Evolutionary conservation across 2,113 vertebrate genomes (phyloP).

Genomic region (Hiodon alosoides): DNA sequence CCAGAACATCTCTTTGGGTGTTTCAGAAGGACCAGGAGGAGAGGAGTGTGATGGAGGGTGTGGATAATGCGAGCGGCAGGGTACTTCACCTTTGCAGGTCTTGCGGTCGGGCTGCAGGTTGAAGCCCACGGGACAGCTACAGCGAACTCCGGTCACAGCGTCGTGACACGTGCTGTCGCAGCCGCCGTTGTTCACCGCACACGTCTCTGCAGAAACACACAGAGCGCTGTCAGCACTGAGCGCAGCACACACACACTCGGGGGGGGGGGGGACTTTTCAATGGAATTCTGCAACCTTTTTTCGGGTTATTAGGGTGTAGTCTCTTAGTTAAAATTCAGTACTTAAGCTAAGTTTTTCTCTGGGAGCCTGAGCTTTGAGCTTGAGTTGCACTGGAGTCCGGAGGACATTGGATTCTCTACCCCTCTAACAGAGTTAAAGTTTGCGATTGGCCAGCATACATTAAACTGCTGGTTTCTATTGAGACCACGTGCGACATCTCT

Average conservation of each 20-base stretch:
- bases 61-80: neutral
- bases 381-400: neutral
- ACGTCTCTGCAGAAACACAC: conserved; percentile 73
- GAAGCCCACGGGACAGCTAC: conserved; percentile 96
- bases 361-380: neutral
- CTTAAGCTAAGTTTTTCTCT: too few relatives aligned
- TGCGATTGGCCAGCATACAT: neutral
- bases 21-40: too few relatives aligned
- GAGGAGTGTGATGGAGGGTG: neutral
- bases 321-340: too few relatives aligned
- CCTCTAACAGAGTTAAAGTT: too few relatives aligned
- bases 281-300: too few relatives aligned
- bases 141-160: conserved; percentile 84
- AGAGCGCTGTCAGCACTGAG: neutral
- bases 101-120: conserved; percentile 92
- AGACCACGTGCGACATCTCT: neutral
- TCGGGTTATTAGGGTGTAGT: too few relatives aligned
- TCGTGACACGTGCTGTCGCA: conserved; percentile 97
- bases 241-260: neutral
- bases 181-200: conserved; percentile 94
- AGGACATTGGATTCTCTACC: neutral
- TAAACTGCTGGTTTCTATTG: neutral
- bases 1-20: too few relatives aligned
- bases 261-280: neutral
- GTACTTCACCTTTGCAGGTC: conserved; percentile 85